These are phyloP conservation scores for Chromobotia macracanthus DNA, from an alignment of 2,797 vertebrate species.

Conservation along the genomic window DNA sequence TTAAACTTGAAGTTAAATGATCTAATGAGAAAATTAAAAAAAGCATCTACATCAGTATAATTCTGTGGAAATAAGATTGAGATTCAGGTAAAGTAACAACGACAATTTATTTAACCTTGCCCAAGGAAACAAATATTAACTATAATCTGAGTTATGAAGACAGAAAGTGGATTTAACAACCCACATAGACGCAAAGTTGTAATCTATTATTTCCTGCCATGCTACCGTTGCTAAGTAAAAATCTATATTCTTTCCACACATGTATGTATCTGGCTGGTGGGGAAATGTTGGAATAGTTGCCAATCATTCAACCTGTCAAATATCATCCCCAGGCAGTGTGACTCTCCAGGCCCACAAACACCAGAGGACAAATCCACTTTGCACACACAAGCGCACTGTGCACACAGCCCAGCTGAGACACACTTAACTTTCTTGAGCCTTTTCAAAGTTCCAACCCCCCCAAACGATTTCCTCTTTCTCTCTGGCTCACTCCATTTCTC, in stretches of 20 bases:
- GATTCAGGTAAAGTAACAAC: background rate
- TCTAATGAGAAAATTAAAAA: too few species aligned
- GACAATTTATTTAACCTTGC: slow-evolving; percentile 46
- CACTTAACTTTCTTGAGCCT: slow-evolving; percentile 58
- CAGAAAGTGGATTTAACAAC: slow-evolving; percentile 14
- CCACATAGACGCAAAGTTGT: slow-evolving; percentile 71
- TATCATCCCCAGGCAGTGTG: slow-evolving; percentile 57
- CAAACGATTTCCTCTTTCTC: slow-evolving; percentile 31
- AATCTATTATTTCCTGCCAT: slow-evolving; percentile 84
- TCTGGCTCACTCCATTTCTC: slow-evolving; percentile 20
- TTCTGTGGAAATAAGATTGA: background rate
- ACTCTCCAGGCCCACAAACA: slow-evolving; percentile 36
- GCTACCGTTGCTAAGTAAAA: slow-evolving; percentile 81
- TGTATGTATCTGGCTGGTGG: slow-evolving; percentile 73
- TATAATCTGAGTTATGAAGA: slow-evolving; percentile 9
- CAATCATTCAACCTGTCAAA: slow-evolving; percentile 74
- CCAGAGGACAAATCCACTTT: slow-evolving; percentile 38
- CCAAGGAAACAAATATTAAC: slow-evolving; percentile 34
- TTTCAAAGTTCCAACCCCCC: slow-evolving; percentile 40
- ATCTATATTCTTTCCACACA: slow-evolving; percentile 83
- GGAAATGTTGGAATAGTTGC: slow-evolving; percentile 73
- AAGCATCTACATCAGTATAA: background rate
- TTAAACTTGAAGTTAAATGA: background rate
- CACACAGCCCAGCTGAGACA: slow-evolving; percentile 46
- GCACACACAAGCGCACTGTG: slow-evolving; percentile 30